Conservation (phyloP, 2,888 invertebrate species). For the Pseudeuparius sepicola region DNA sequence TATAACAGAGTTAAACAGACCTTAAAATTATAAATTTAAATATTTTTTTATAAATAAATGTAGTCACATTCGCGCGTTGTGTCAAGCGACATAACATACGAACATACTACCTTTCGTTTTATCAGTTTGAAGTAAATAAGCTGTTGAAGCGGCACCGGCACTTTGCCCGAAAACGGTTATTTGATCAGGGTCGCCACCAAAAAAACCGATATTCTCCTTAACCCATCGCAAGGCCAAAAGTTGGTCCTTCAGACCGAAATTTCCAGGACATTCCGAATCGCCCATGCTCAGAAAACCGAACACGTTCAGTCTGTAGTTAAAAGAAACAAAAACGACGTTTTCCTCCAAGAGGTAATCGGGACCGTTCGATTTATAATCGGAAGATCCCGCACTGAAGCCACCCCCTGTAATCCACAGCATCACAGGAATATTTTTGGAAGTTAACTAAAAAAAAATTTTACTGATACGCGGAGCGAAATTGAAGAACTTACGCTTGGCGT, state of each 20-base stretch:
- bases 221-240: slow-evolving; percentile 23
- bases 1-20: slow-evolving; percentile 16
- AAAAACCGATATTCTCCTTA: slow-evolving; percentile 21
- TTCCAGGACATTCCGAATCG: slow-evolving; percentile 22
- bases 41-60: not conserved
- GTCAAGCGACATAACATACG: not conserved
- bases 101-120: slow-evolving; percentile 12
- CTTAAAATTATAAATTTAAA: slow-evolving; percentile 13
- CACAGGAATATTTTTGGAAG: slow-evolving; percentile 27
- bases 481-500: no score
- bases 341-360: slow-evolving; percentile 31
- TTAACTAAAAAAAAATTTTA: no score
- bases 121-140: slow-evolving; percentile 14
- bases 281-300: slow-evolving; percentile 27
- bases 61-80: no score
- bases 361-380: slow-evolving; percentile 36
- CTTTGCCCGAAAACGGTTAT: slow-evolving; percentile 25
- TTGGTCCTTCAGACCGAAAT: slow-evolving; percentile 24
- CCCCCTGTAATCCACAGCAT: slow-evolving; percentile 36
- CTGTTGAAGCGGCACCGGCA: slow-evolving; percentile 20
- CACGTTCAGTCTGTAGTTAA: slow-evolving; percentile 32
- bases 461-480: no score
- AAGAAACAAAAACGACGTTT: slow-evolving; percentile 29
- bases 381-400: slow-evolving; percentile 29
- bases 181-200: slow-evolving; percentile 24